A percentile compares a stretch with the other conserved stretches of the same genome.
phyloP scores from a whole-genome alignment of 2,888 invertebrate species.

The Phania funesta region DNA sequence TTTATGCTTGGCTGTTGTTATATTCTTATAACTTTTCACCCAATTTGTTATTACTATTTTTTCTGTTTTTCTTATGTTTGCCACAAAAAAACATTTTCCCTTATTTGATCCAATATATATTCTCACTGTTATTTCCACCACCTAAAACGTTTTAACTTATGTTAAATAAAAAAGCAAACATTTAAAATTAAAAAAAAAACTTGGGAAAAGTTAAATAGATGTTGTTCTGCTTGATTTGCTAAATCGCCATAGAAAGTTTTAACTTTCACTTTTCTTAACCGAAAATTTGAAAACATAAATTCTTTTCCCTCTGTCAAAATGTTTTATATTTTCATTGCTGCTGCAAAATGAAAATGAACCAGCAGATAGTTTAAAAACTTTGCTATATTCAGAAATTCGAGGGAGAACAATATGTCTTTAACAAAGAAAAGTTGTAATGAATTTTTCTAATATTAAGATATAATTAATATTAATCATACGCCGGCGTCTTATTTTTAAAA shows the following conservation, averaged over 20 bases:
- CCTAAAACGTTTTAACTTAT: slow-evolving; percentile 14
- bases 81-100: neutral
- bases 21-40: slow-evolving; percentile 48
- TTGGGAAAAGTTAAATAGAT: slow-evolving; percentile 77
- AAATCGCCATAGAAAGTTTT: slow-evolving; percentile 67
- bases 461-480: too few species aligned
- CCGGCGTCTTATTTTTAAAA: too few species aligned
- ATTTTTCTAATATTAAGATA: too few species aligned
- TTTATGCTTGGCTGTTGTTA: slow-evolving; percentile 11
- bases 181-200: slow-evolving; percentile 15
- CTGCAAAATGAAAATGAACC: neutral
- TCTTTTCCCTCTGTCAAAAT: neutral
- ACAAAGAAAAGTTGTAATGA: too few species aligned
- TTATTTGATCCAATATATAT: neutral
- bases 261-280: neutral
- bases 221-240: slow-evolving; percentile 73
- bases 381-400: too few species aligned
- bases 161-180: neutral
- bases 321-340: neutral
- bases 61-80: slow-evolving; percentile 5
- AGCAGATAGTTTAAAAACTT: neutral
- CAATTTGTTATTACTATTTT: slow-evolving; percentile 47
- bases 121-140: slow-evolving; percentile 15
- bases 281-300: neutral
- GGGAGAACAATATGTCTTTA: too few species aligned